Base-by-base conservation (phyloP, 2,113 vertebrate genomes). In the Pongo pygmaeus region DNA sequence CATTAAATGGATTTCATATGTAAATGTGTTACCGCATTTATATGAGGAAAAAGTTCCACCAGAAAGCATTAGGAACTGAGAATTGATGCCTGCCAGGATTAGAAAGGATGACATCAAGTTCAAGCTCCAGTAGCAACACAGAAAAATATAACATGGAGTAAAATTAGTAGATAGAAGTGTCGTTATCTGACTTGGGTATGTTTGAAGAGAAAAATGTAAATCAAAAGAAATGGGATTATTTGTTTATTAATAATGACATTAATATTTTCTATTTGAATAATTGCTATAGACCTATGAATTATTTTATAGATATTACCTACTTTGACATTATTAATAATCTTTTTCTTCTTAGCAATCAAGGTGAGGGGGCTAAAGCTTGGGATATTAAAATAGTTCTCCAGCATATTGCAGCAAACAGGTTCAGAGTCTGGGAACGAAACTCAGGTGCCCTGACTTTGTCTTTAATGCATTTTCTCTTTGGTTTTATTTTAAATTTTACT, bases 111-210 rank as follows among this genome's bases (percentile, higher is more conserved):
- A 43, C 69, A 92, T 92, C 59, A 75, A 79, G 96, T 98, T 95
- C 69, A 97, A 96, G 80, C 48, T 93, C 35, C 52, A 75, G 95
- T 93, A 97, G 50, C 83, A 97, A 74, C 22, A 84, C 17, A 22
- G 74, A 43, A 81, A 97, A 96, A 16, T 64, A 67, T 43, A 46
- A 48, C 61, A 84, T n/a, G 0, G 4, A 40, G 43, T 74, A 85
- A 50, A 96, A 77, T 89, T 57, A 46, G 17, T 50, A 93, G 25
- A 74, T 48, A 93, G 35, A 38, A 97, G 67, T 16, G 90, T 94
- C 67, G 92, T 78, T 64, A 94, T 52, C 10, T 85, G 25, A 90
- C 9, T 89, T 89, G 38, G 22, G 43, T 92, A 30, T 61, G 50
- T 67, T 38, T 78, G 59, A 17, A 94, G 74, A 96, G 55, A 93